These are phyloP conservation scores for Eulemur macaco DNA, from an alignment of 2,113 vertebrate genomes.

Conservation along the genomic window DNA sequence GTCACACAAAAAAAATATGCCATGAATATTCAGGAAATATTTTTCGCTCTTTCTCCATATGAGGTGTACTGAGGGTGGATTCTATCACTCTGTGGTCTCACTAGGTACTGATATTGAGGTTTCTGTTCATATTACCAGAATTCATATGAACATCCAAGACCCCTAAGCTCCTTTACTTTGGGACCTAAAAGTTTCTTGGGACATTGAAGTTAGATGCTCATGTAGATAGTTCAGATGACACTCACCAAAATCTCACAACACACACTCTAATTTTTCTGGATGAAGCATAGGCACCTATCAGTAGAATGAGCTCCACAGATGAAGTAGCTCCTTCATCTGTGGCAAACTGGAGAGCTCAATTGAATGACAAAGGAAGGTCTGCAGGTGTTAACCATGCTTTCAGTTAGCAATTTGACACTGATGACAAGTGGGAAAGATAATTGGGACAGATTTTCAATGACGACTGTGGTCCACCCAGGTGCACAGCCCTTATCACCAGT, in stretches of 20 bases:
- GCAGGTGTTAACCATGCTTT: not conserved
- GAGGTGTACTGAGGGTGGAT: not conserved
- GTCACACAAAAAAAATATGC: not conserved
- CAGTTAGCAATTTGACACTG: not conserved
- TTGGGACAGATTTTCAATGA: not conserved
- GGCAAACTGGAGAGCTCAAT: rapidly evolving
- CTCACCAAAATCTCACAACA: not conserved
- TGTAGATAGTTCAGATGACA: not conserved
- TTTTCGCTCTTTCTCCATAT: not conserved
- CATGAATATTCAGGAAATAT: not conserved
- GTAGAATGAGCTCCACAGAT: not conserved
- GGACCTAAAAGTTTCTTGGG: not conserved
- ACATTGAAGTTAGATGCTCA: not conserved
- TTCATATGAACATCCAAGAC: not conserved
- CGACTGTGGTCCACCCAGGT: not conserved
- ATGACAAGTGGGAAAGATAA: not conserved
- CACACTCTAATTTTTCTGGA: not conserved
- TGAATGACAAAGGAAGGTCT: not conserved
- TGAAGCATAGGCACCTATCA: rapidly evolving
- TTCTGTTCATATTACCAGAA: not conserved
- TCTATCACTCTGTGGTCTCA: not conserved
- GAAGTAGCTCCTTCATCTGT: not conserved
- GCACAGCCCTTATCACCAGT: not conserved
- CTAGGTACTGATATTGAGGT: not conserved
- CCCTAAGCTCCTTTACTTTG: not conserved